Evolutionary conservation across 2,113 vertebrate genomes (phyloP).

Genomic region (Danio rerio): DNA sequence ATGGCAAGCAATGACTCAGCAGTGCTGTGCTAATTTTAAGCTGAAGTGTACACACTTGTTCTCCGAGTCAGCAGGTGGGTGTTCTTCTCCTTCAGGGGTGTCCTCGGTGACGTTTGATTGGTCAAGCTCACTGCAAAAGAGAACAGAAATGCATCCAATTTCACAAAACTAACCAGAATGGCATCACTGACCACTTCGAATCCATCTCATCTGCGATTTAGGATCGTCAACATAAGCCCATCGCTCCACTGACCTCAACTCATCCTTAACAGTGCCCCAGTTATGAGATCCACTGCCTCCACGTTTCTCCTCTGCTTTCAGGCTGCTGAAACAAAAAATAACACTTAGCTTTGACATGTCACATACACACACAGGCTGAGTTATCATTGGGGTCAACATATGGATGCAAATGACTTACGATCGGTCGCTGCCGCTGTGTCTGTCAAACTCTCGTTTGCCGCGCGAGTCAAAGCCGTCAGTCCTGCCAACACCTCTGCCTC

Average conservation of each 20-base stretch:
- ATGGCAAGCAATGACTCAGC: not conserved
- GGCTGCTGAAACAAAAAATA: slow-evolving; percentile 93
- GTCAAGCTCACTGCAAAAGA: slow-evolving; percentile 86
- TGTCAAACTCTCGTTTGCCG: slow-evolving; percentile 97
- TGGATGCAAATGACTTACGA: slow-evolving; percentile 84
- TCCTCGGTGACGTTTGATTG: slow-evolving; percentile 94
- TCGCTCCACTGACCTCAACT: slow-evolving; percentile 83
- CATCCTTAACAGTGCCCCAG: slow-evolving; percentile 99
- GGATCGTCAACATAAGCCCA: too few species aligned
- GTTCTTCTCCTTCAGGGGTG: slow-evolving; percentile 93
- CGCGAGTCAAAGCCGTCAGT: slow-evolving; percentile 94
- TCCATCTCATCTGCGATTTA: too few species aligned
- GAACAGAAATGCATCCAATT: not conserved
- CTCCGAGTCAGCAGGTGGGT: slow-evolving; percentile 93
- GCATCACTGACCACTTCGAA: not conserved
- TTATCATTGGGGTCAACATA: not conserved
- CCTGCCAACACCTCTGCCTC: slow-evolving; percentile 92
- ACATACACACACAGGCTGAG: not conserved
- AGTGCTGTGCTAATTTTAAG: not conserved
- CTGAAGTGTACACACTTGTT: slow-evolving; percentile 86
- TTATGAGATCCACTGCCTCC: slow-evolving; percentile 98
- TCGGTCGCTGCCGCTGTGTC: slow-evolving; percentile 97
- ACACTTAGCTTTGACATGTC: slow-evolving; percentile 46
- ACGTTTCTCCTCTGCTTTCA: slow-evolving; percentile 96
- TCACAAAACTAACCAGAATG: not conserved